Percentiles rank a stretch among this genome's conserved stretches.
These are phyloP conservation scores for Automeris io DNA, from an alignment of 2,888 invertebrate genomes.

Conservation along the genomic window DNA sequence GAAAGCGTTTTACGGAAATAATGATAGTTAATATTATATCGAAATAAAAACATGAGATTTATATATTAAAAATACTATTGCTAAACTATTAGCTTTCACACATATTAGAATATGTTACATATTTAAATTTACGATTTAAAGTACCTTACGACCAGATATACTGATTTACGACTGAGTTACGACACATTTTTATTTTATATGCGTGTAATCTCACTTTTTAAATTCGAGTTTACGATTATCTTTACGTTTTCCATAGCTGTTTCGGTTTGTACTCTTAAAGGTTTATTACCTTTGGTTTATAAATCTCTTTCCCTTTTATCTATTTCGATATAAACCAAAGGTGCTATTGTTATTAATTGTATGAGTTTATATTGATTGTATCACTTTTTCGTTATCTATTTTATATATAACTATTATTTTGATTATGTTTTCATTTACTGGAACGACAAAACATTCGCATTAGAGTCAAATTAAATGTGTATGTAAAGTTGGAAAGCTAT, in stretches of 20 bases:
- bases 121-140: slow-evolving; percentile 22
- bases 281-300: not conserved
- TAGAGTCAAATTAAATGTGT: too few species aligned
- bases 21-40: too few species aligned
- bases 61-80: not conserved
- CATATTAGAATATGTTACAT: not conserved
- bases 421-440: too few species aligned
- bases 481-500: too few species aligned
- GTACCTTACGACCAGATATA: slow-evolving; percentile 17
- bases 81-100: not conserved
- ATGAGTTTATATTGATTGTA: too few species aligned
- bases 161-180: slow-evolving; percentile 5
- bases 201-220: slow-evolving; percentile 5
- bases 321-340: not conserved
- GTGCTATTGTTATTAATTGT: not conserved
- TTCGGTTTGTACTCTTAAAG: not conserved
- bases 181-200: not conserved
- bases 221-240: slow-evolving; percentile 3
- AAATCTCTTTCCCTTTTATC: slow-evolving; percentile 1
- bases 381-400: too few species aligned
- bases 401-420: too few species aligned
- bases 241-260: not conserved
- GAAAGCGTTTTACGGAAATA: too few species aligned
- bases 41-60: not conserved
- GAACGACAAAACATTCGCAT: too few species aligned